phyloP scores from a whole-genome alignment of 2,888 invertebrate species.

The Hirtodrosophila trivittata region DNA sequence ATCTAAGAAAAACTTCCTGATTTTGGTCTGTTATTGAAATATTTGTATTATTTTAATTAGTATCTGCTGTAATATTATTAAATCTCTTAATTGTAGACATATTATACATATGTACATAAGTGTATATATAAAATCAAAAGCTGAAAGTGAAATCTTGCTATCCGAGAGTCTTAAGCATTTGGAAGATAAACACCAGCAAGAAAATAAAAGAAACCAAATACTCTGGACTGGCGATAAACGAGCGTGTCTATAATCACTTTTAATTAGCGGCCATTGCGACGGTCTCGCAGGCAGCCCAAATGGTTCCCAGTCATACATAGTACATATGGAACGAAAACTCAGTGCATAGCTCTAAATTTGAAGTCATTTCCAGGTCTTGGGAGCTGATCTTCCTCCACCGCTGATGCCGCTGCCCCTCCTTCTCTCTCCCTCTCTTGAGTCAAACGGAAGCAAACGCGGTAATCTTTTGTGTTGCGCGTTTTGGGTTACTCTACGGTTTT shows the following conservation, averaged over 20 bases:
- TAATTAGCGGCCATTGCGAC: conserved; percentile 70
- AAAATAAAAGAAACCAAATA: conserved; percentile 31
- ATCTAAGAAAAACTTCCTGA: too few species aligned
- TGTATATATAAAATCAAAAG: not conserved
- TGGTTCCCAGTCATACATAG: conserved; percentile 37
- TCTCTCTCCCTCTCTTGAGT: conserved; percentile 2
- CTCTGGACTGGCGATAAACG: conserved; percentile 43
- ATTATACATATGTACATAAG: not conserved
- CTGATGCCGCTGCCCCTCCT: not conserved
- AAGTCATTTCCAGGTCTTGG: conserved; percentile 58
- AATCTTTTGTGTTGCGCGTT: conserved; percentile 28
- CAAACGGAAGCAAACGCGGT: conserved; percentile 56
- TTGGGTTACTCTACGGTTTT: conserved; percentile 49
- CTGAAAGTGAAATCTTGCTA: conserved; percentile 45
- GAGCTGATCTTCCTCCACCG: conserved; percentile 4
- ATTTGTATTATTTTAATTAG: too few species aligned
- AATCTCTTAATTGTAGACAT: too few species aligned
- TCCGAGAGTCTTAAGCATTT: conserved; percentile 19
- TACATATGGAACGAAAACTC: conserved; percentile 16
- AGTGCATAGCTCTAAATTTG: conserved; percentile 62
- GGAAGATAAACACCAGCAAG: conserved; percentile 17
- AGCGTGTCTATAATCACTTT: conserved; percentile 78
- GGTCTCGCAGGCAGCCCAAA: conserved; percentile 32
- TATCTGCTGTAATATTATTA: too few species aligned
- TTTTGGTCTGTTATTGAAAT: too few species aligned